A percentile compares a stretch with the other conserved stretches of the same genome.
phyloP scores from a whole-genome alignment of 2,797 vertebrate species.

The Diplodus puntazzo region DNA sequence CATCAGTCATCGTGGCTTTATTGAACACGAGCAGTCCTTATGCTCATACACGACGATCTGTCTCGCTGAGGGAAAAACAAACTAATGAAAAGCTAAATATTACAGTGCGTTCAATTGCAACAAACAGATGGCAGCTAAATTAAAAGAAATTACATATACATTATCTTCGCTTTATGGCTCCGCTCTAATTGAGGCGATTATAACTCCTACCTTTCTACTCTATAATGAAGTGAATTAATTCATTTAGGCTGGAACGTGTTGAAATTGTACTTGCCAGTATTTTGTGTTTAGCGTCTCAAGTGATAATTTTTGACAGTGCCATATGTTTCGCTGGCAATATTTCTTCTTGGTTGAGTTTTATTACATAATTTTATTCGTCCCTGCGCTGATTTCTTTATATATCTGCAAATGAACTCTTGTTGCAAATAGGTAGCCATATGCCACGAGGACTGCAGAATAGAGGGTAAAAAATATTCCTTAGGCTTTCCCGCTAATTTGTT shows the following conservation, averaged over 20 bases:
- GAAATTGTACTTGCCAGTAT: slow-evolving; percentile 82
- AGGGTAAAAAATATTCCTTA: slow-evolving; percentile 81
- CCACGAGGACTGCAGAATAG: slow-evolving; percentile 74
- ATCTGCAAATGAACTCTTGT: slow-evolving; percentile 85
- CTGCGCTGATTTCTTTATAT: slow-evolving; percentile 81
- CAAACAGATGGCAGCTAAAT: slow-evolving; percentile 90
- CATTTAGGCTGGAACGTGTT: slow-evolving; percentile 84
- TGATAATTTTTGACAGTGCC: slow-evolving; percentile 87
- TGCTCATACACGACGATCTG: slow-evolving; percentile 68
- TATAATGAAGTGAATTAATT: slow-evolving; percentile 88
- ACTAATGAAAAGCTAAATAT: slow-evolving; percentile 88
- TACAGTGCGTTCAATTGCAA: slow-evolving; percentile 87
- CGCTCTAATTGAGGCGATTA: slow-evolving; percentile 87
- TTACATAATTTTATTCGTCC: slow-evolving; percentile 86
- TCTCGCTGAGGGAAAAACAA: slow-evolving; percentile 82
- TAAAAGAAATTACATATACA: slow-evolving; percentile 90
- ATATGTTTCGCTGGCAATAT: slow-evolving; percentile 85
- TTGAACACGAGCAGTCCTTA: slow-evolving; percentile 59
- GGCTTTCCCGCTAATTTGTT: slow-evolving; percentile 81
- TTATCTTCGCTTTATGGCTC: slow-evolving; percentile 88
- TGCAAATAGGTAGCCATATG: slow-evolving; percentile 87
- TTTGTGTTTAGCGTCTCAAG: slow-evolving; percentile 82
- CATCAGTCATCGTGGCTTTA: slow-evolving; percentile 71
- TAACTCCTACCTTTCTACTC: slow-evolving; percentile 87
- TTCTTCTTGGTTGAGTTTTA: slow-evolving; percentile 88